phyloP scores from a whole-genome alignment of 2,797 vertebrate genomes.

The Gambelia wislizenii region DNA sequence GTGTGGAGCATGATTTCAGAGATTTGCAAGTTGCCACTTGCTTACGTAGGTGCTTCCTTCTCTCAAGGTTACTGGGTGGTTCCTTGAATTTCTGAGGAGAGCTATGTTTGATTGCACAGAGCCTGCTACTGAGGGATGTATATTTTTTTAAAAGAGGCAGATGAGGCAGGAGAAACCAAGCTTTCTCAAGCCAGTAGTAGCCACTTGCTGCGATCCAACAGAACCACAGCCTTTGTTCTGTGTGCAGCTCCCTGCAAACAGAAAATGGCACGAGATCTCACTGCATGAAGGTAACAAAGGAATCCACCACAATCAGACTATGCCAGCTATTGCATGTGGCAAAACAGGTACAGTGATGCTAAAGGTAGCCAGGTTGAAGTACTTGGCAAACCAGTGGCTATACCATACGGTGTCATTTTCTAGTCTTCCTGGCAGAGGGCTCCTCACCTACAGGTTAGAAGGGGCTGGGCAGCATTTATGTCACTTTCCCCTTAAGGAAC shows the following conservation, averaged over 20 bases:
- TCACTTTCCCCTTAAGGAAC: too few relatives aligned
- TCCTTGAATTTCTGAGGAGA: neutral
- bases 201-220: neutral
- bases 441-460: neutral
- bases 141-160: neutral
- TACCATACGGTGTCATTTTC: neutral
- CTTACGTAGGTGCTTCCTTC: neutral
- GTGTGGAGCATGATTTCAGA: neutral
- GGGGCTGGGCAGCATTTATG: too few relatives aligned
- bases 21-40: conserved; percentile 10
- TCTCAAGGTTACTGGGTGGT: conserved; percentile 4
- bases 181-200: neutral
- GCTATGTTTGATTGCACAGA: neutral
- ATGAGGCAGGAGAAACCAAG: neutral
- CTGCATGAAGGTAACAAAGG: neutral
- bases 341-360: neutral
- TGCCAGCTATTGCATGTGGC: neutral
- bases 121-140: too few relatives aligned
- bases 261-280: neutral
- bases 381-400: neutral
- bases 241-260: neutral
- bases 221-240: neutral
- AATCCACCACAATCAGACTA: neutral
- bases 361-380: neutral
- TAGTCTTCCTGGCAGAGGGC: neutral